These are phyloP conservation scores for Microtus californicus DNA, from an alignment of 2,797 vertebrate genomes.

Conservation along the genomic window DNA sequence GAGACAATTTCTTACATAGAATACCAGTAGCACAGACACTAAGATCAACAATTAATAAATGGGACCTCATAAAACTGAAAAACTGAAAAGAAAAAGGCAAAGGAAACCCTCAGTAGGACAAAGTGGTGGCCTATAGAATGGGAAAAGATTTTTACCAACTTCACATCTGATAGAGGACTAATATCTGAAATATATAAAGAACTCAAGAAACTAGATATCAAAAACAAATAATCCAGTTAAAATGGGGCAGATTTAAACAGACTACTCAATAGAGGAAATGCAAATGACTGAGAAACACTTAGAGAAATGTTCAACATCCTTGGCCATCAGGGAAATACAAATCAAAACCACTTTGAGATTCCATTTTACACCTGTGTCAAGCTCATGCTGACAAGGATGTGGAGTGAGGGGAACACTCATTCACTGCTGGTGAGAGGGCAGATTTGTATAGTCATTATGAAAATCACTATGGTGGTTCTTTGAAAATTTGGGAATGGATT, in stretches of 20 bases:
- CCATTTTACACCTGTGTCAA: background rate
- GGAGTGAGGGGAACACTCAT: background rate
- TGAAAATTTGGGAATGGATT: background rate
- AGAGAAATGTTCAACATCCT: background rate
- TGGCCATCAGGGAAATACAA: background rate
- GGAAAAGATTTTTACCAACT: background rate
- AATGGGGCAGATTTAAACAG: background rate
- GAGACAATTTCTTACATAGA: too few species aligned
- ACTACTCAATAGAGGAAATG: background rate
- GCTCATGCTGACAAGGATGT: background rate
- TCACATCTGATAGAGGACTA: background rate
- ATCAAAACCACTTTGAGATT: background rate
- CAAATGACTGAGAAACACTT: background rate
- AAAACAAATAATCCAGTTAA: background rate
- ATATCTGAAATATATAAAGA: background rate
- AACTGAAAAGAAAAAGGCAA: background rate
- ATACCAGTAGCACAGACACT: too few species aligned
- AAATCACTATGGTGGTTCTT: background rate
- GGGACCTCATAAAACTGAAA: background rate
- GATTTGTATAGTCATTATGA: background rate
- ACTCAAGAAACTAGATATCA: background rate
- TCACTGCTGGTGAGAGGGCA: background rate
- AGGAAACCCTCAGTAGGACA: background rate
- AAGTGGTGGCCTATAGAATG: background rate
- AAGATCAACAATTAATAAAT: background rate